Evolutionary conservation across 2,888 invertebrate genomes (phyloP), one percentile per base, ranked within the genome.

Genomic region (Omphaloscelis lunosa): DNA sequence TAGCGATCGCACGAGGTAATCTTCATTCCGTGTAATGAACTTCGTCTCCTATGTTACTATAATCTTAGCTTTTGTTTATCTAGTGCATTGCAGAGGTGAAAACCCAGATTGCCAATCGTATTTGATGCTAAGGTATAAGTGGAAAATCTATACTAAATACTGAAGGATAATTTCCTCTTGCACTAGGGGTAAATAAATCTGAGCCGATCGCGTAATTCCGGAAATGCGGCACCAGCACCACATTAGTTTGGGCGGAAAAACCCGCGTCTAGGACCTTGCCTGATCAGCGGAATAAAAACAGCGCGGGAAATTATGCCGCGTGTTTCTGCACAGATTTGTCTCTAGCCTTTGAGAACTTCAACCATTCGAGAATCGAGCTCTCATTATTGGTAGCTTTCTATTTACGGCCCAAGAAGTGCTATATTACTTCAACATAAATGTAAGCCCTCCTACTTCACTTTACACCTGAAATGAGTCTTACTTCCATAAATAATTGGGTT

Each of bases 401-500:
- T 79, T 61, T 23, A 20, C 29, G 6, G 41, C 7, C 23, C 11
- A 62, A 41, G 0, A 45, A 61, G 5, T 53, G 45, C 34, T 29
- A 45, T 27, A 75, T 65, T 27, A 53, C 34, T 34, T 41, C 41
- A 41, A 59, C 23, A 34, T 58, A 23, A 34, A 34, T 23, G 2
- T 39, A 15, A 58, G 59, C 8, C 29, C 23, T 34, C 48, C 27
- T 58, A 59, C 20, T 71, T 59, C 20, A 23, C 17, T 65, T 58
- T 68, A 59, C 72, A 78, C 72, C 74, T 75, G 69, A 61, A 48
- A 53, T 79, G 78, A 77, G 61, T 83, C 73, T 66, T 63, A 51
- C n/a, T n/a, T 66, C 78, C 83, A 56, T 82, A 87, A 80, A 80
- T 85, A 87, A 75, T 72, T 67, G 58, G 7, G 3, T 45, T 15